Base-by-base conservation (phyloP, 2,113 vertebrate species). In the Clarias macrocephalus region DNA sequence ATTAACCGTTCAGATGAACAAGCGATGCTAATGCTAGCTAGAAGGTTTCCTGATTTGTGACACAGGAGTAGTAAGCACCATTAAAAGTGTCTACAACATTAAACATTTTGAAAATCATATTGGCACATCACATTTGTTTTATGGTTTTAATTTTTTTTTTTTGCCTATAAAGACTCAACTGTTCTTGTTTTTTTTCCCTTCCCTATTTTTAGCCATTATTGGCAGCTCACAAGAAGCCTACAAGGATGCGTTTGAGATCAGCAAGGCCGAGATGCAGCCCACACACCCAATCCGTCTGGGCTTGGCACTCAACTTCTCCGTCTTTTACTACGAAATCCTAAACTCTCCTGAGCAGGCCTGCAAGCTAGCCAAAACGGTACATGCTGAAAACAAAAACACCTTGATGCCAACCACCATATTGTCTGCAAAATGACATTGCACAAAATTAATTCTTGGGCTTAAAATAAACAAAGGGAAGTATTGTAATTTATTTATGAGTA, bases 281-380 rank as follows among this genome's bases (percentile, higher is more conserved):
- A 99, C 97, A 88, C 97, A 99, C 95, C 98, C 98, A 88, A 99
- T 99, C 91, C 97, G 97, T 93, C 95, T 99, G 87, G 98, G 98
- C 80, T 96, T 99, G 91, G 98, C 98, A 89, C 96, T 99, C 87
- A 99, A 99, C 94, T 99, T 98, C 95, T 99, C 98, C 0, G 98
- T 99, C 92, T 99, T 99, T 94, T 98, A 96, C 93, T 99, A 99
- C 0, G 98, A 99, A 96, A 99, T 99, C 87, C 96, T 95, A 89
- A 98, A 97, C 92, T 95, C 95, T 2, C 98, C 97, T 2, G 96
- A 97, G 37, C 93, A 96, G 88, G 98, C 97, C 88, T 99, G 98
- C 91, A 91, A 94, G 56, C 97, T 99, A 88, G 98, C 98, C 92
- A 98, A 99, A 92, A 93, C 93, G 84, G 98, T 99, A 95, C 89